Percentiles rank a stretch among this genome's conserved stretches.
These are phyloP conservation scores for Gorsachius goisagi DNA, from an alignment of 2,113 vertebrate genomes.

Conservation along the genomic window DNA sequence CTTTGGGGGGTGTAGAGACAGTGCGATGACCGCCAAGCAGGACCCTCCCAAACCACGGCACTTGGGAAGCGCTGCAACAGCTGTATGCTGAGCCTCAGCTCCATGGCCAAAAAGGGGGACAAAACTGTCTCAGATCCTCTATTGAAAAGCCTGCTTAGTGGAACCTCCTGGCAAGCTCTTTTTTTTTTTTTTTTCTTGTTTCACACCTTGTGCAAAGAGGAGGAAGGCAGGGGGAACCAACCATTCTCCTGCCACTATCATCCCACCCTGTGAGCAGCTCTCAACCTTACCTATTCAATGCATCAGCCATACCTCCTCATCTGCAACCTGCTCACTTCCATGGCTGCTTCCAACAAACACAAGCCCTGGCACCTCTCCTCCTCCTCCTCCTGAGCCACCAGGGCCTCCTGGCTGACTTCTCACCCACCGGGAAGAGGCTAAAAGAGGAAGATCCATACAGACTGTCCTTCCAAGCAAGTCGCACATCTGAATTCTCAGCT, in stretches of 20 bases:
- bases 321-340: background rate
- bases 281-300: background rate
- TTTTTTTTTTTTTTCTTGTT: background rate
- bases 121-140: background rate
- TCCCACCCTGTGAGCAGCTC: background rate
- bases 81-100: background rate
- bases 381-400: background rate
- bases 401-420: background rate
- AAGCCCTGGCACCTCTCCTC: background rate
- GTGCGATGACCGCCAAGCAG: accelerated
- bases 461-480: constrained; percentile 40
- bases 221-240: background rate
- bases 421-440: background rate
- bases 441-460: background rate
- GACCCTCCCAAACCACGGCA: background rate
- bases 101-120: background rate
- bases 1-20: background rate
- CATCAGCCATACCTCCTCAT: background rate
- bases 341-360: background rate
- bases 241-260: background rate
- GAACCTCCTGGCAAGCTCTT: background rate
- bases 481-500: constrained; percentile 13
- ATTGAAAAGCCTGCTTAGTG: background rate
- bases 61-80: background rate
- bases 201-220: background rate